Conservation (phyloP, 2,113 vertebrate species). For the Menidia beryllina region DNA sequence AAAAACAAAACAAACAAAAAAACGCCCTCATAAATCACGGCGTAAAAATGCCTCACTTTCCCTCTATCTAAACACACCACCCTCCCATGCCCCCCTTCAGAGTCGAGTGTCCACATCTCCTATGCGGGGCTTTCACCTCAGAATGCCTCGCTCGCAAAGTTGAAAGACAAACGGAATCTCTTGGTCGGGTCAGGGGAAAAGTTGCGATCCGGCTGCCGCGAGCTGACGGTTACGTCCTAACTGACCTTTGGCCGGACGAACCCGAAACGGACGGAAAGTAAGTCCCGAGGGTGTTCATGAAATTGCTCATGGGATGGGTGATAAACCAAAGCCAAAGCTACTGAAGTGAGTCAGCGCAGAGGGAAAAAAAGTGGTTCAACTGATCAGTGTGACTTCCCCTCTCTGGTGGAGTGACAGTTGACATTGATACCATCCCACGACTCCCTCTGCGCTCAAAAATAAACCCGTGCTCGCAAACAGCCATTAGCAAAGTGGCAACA, state of each 20-base stretch:
- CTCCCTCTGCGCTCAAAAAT: conserved; percentile 1
- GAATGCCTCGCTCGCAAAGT: conserved; percentile 14
- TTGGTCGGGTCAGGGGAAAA: too few species aligned
- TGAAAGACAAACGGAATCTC: neutral
- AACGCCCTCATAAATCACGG: conserved; percentile 60
- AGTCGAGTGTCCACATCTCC: conserved; percentile 32
- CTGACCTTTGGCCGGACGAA: neutral
- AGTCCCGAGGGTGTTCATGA: neutral
- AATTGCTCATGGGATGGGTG: neutral
- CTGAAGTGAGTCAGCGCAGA: conserved; percentile 1
- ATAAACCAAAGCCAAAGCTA: conserved; percentile 1
- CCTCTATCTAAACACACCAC: conserved; percentile 17
- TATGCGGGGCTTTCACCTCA: conserved; percentile 46
- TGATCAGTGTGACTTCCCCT: conserved; percentile 34
- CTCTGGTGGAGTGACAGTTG: neutral
- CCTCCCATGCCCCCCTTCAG: conserved; percentile 18
- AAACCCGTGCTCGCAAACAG: conserved; percentile 28
- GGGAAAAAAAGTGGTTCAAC: conserved; percentile 37
- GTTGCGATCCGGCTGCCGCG: too few species aligned
- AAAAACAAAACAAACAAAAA: conserved; percentile 59
- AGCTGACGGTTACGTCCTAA: neutral
- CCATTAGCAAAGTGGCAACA: conserved; percentile 37
- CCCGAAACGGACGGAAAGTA: neutral
- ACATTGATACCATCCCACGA: neutral
- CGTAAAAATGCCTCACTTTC: conserved; percentile 56